These are phyloP conservation scores for Pachyramphus minor DNA, from an alignment of 2,113 vertebrate genomes.

Conservation along the genomic window DNA sequence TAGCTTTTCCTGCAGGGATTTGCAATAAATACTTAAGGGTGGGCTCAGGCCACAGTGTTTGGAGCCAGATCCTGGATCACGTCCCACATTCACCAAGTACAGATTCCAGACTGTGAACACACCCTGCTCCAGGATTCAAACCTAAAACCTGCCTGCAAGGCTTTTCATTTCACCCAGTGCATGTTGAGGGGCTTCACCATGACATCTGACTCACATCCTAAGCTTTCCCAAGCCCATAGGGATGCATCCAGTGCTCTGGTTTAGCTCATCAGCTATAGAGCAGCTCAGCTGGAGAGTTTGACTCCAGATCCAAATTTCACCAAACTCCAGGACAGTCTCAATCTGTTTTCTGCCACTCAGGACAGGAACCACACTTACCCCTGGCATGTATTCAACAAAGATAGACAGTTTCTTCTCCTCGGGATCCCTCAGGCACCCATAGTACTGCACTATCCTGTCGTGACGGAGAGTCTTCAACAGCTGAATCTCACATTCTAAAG, in stretches of 20 bases:
- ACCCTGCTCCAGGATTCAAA: constrained; percentile 22
- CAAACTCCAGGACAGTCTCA: not conserved
- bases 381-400: constrained; percentile 93
- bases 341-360: not conserved
- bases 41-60: not conserved
- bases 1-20: constrained; percentile 20
- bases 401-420: constrained; percentile 86
- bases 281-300: not conserved
- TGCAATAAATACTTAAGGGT: constrained; percentile 38
- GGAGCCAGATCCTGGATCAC: not conserved
- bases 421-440: constrained; percentile 83
- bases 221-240: not conserved
- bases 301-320: not conserved
- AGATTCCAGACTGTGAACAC: constrained; percentile 19
- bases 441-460: constrained; percentile 90
- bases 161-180: not conserved
- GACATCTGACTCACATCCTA: not conserved
- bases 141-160: not conserved
- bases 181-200: not conserved
- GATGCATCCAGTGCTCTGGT: not conserved
- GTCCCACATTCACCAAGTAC: not conserved
- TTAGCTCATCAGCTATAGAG: not conserved
- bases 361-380: constrained; percentile 70
- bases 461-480: constrained; percentile 88
- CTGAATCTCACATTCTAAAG: constrained; percentile 92